A percentile compares a stretch with the other conserved stretches of the same genome.
phyloP scores from a whole-genome alignment of 2,797 vertebrate genomes.

The Adrianichthys oophorus region DNA sequence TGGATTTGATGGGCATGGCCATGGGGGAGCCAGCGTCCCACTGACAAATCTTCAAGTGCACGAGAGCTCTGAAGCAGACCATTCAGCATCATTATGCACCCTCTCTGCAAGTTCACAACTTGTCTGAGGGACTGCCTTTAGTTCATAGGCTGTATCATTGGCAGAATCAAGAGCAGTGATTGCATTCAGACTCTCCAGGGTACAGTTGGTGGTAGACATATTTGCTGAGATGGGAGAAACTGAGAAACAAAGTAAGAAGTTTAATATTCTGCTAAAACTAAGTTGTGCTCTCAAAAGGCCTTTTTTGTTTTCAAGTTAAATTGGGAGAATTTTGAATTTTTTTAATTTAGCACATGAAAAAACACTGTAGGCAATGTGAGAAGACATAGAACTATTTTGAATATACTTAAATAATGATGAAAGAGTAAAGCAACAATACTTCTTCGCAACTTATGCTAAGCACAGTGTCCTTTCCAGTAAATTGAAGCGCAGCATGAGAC shows the following conservation, averaged over 20 bases:
- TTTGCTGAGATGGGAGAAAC: neutral
- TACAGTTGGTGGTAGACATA: neutral
- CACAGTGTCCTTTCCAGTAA: slow-evolving; percentile 51
- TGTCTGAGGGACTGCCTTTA: neutral
- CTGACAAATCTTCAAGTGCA: neutral
- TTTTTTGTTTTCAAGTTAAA: no score
- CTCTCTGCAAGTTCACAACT: neutral
- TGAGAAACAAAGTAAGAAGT: no score
- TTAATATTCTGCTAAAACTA: no score
- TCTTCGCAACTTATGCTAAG: slow-evolving; percentile 36
- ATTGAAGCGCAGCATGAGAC: slow-evolving; percentile 39
- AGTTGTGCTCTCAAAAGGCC: no score
- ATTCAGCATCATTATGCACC: neutral
- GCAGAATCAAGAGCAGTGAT: neutral
- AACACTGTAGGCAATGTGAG: neutral
- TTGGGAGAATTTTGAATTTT: no score
- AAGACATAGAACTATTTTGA: slow-evolving; percentile 5
- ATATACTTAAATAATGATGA: slow-evolving; percentile 2
- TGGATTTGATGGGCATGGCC: neutral
- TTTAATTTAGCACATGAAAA: no score
- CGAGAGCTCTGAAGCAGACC: neutral
- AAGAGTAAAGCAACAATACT: slow-evolving; percentile 7
- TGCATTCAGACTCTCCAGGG: neutral
- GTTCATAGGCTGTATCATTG: neutral
- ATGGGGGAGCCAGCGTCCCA: neutral